Evolutionary conservation across 1,140 invertebrate genomes (phyloP), one percentile per base, ranked within the genome.

Genomic region (Dolichoris vasculosae): DNA sequence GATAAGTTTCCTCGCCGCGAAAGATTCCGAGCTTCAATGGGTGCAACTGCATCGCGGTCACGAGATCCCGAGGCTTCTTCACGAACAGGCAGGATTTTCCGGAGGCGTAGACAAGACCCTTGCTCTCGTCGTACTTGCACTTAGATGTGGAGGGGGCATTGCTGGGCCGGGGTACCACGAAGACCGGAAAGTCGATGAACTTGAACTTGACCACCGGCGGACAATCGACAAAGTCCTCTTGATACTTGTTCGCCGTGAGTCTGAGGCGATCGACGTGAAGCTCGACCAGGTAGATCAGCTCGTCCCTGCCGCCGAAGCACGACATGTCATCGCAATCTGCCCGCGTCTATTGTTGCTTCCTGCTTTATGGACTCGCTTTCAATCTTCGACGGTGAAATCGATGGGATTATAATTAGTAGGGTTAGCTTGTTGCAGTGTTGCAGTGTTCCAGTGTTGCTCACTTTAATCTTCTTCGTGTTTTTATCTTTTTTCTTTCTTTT

Each of bases 161-260:
- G n/a, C 20, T 26, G 4, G 32, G 73, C 0, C 30, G 63, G 20
- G 2, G 11, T 79, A 93, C 89, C 80, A 90, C 89, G 86, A 93
- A 91, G 59, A 90, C 87, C 9, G 93, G 91, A 71, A 93, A 91
- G 82, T 93, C 90, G 81, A 93, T 88, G 84, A 93, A 91, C 76
- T 91, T 92, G 51, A 93, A 88, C 87, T 91, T 90, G 55, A 93
- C 88, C 76, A 88, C 85, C 17, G 93, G 78, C 20, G 88, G 86
- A 69, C 86, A 79, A 76, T 89, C 89, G 30, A 82, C 86, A 48
- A 91, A 87, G 75, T 91, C 92, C 84, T 93, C 81, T 0, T 26
- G 88, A 51, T 90, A 88, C 87, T 90, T 92, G 73, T 85, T 73
- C 35, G 75, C 48, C 40, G 89, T 89, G 71, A 93, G 87, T 82